Conservation (phyloP, 2,113 vertebrate genomes). For the Chionis minor region DNA sequence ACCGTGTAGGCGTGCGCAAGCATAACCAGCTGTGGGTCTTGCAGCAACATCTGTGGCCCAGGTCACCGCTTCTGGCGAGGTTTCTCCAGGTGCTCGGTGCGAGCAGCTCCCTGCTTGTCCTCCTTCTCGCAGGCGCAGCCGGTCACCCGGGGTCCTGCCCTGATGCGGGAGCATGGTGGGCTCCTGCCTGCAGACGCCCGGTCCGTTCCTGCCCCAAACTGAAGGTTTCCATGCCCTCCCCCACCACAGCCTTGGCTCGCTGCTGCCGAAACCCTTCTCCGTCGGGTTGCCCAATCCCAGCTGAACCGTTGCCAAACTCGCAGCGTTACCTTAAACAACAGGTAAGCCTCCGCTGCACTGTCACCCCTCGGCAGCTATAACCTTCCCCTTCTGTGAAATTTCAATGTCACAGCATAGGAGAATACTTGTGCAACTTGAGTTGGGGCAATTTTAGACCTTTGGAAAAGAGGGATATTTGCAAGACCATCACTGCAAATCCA, state of each 20-base stretch:
- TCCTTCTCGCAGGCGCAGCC: accelerated
- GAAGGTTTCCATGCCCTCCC: not conserved
- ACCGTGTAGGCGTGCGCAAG: accelerated
- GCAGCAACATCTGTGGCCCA: not conserved
- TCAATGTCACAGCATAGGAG: not conserved
- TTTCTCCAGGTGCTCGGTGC: not conserved
- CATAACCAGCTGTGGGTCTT: not conserved
- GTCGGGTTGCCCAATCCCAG: accelerated
- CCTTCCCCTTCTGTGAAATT: not conserved
- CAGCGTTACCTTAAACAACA: not conserved
- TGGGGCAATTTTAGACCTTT: not conserved
- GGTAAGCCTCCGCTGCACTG: not conserved
- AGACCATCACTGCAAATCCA: not conserved
- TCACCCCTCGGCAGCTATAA: not conserved
- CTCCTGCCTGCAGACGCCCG: accelerated
- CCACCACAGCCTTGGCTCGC: accelerated
- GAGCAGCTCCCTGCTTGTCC: not conserved
- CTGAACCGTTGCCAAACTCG: not conserved
- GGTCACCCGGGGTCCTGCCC: not conserved
- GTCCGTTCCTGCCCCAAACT: accelerated
- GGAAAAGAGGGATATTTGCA: not conserved
- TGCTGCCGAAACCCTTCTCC: not conserved
- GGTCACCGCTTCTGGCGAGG: not conserved
- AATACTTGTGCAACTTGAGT: not conserved
- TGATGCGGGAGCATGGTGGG: not conserved